phyloP scores from a whole-genome alignment of 2,888 invertebrate genomes.

The Nymphalis urticae region DNA sequence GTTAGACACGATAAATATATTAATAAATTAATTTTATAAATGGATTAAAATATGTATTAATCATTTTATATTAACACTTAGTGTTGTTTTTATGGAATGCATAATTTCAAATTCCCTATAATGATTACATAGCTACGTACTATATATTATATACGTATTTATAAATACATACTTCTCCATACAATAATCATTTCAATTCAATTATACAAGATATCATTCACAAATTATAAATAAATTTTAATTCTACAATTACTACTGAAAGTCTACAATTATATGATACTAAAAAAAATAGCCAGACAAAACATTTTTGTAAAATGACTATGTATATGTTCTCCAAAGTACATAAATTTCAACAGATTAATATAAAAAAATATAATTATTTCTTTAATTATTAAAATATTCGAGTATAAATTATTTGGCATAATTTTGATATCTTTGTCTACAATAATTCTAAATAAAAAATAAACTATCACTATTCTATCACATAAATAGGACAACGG shows the following conservation, averaged over 20 bases:
- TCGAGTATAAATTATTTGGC: slow-evolving; percentile 21
- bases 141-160: too few species aligned
- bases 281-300: background rate
- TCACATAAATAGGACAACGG: slow-evolving; percentile 50
- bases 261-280: too few species aligned
- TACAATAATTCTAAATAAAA: slow-evolving; percentile 28
- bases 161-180: too few species aligned
- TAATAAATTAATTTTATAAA: slow-evolving; percentile 10
- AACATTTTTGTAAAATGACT: background rate
- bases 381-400: slow-evolving; percentile 7
- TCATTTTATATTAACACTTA: slow-evolving; percentile 1
- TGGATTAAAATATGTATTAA: background rate
- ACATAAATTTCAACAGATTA: background rate
- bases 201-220: too few species aligned
- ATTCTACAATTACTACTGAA: too few species aligned
- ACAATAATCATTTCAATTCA: too few species aligned
- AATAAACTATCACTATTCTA: slow-evolving; percentile 54
- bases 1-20: slow-evolving; percentile 5
- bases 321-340: background rate
- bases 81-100: slow-evolving; percentile 4
- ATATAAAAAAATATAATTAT: background rate
- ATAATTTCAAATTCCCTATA: background rate
- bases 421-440: slow-evolving; percentile 23
- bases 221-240: too few species aligned
- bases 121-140: background rate